Percentiles rank a stretch among this genome's conserved stretches.
Evolutionary conservation across 2,113 vertebrate species (phyloP).

Genomic region (Polyodon spathula): DNA sequence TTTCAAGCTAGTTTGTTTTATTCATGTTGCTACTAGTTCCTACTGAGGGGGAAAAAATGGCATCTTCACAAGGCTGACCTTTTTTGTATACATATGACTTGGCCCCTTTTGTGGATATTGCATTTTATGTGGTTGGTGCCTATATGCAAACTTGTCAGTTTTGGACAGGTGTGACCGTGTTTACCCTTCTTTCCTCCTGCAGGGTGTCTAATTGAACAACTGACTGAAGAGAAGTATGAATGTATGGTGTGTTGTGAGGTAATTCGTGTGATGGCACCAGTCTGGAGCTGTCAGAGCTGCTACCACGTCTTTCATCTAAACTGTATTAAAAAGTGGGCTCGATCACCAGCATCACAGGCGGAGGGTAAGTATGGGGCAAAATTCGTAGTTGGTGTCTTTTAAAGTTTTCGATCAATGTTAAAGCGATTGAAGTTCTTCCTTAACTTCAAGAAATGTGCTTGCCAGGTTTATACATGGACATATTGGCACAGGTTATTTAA

Average conservation of each 20-base stretch:
- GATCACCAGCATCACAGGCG: conserved; percentile 89
- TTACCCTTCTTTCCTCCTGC: not conserved
- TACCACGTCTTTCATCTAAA: conserved; percentile 93
- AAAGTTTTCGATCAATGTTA: too few species aligned
- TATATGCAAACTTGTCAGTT: not conserved
- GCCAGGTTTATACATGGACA: too few species aligned
- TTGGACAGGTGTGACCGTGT: not conserved
- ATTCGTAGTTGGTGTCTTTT: too few species aligned
- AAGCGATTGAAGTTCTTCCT: too few species aligned
- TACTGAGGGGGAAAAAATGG: too few species aligned
- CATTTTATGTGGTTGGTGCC: not conserved
- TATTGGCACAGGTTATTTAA: too few species aligned
- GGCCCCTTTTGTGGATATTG: not conserved
- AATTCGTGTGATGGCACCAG: conserved; percentile 73
- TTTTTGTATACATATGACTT: too few species aligned
- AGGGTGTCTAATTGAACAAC: conserved; percentile 90
- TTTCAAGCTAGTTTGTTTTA: too few species aligned
- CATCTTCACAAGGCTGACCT: too few species aligned
- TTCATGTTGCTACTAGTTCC: too few species aligned
- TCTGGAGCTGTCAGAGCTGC: conserved; percentile 95
- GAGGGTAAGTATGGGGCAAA: conserved; percentile 70
- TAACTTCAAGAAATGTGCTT: too few species aligned
- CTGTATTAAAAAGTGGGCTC: conserved; percentile 96
- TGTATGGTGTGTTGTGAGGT: conserved; percentile 97
- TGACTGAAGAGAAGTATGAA: conserved; percentile 92